phyloP scores from a whole-genome alignment of 2,113 vertebrate genomes.

The Gambusia affinis region DNA sequence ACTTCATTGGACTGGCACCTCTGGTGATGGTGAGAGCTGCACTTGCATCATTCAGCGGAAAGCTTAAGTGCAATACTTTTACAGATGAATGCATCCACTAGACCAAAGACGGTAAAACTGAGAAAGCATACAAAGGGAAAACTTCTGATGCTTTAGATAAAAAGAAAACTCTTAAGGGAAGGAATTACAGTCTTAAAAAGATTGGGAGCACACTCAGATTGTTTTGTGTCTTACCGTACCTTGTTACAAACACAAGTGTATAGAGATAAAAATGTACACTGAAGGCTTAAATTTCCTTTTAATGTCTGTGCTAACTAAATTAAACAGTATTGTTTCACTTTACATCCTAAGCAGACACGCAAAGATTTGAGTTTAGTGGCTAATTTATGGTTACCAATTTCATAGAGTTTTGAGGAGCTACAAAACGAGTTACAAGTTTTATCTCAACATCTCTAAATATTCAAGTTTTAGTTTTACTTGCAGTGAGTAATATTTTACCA shows the following conservation, averaged over 20 bases:
- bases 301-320: slow-evolving; percentile 9
- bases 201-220: background rate
- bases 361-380: background rate
- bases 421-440: too few species aligned
- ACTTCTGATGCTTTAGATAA: background rate
- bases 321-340: background rate
- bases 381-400: too few species aligned
- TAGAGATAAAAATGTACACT: background rate
- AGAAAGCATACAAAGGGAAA: background rate
- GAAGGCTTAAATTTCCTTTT: background rate
- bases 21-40: slow-evolving; percentile 88
- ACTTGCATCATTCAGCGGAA: slow-evolving; percentile 3
- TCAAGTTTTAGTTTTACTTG: too few species aligned
- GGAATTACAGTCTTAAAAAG: slow-evolving; percentile 6
- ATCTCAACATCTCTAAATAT: too few species aligned
- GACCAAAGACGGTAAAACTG: background rate
- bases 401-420: too few species aligned
- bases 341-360: background rate
- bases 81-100: background rate
- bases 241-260: background rate
- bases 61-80: background rate
- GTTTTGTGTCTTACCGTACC: background rate
- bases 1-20: slow-evolving; percentile 86
- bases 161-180: background rate
- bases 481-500: too few species aligned